Evolutionary conservation across 2,888 invertebrate genomes (phyloP), one percentile per base, ranked within the genome.

Genomic region (Ormyrus labotus): DNA sequence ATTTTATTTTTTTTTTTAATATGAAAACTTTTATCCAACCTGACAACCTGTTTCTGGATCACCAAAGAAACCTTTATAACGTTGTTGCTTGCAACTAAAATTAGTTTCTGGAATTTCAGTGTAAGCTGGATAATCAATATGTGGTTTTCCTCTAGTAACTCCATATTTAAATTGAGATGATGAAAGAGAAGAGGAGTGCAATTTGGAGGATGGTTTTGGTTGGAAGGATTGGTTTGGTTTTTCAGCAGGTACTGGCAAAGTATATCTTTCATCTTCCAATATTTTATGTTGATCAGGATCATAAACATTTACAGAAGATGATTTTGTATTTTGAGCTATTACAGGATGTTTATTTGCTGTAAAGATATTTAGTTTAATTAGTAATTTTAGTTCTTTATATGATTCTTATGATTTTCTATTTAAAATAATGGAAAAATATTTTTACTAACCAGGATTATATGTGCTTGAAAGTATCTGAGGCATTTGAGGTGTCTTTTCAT

Each of bases 41-140:
- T 97, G 97, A 89, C 97, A 97, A 85, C 95, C 93, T 6, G 97
- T 96, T 85, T 96, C 95, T 10, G 96, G 95, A 91, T 97, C 97
- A 4, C 96, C 97, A 86, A 97, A 97, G 91, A 97, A 97, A 80
- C 97, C 97, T 87, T 97, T 97, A 90, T 97, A 97, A 47, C 97
- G 92, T 88, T 97, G 97, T 81, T 95, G 94, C 86, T 96, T 95
- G 91, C 97, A 97, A 87, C 94, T 94, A 89, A 97, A 97, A 83
- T 92, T 92, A 0, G 97, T 97, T 80, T 92, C 92, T 0, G 97
- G 97, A 81, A 97, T 96, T 51, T 92, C 92, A 0, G 94, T 93
- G 71, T 96, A 93, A 50, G 93, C 94, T 0, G 97, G 97, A 90
- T 97, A 97, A 91, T 97, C 97, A 7, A 95, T 92, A 8, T 95